Evolutionary conservation across 2,113 vertebrate genomes (phyloP), one percentile per base, ranked within the genome.

Genomic region (Ophthalmolycus amberensis): DNA sequence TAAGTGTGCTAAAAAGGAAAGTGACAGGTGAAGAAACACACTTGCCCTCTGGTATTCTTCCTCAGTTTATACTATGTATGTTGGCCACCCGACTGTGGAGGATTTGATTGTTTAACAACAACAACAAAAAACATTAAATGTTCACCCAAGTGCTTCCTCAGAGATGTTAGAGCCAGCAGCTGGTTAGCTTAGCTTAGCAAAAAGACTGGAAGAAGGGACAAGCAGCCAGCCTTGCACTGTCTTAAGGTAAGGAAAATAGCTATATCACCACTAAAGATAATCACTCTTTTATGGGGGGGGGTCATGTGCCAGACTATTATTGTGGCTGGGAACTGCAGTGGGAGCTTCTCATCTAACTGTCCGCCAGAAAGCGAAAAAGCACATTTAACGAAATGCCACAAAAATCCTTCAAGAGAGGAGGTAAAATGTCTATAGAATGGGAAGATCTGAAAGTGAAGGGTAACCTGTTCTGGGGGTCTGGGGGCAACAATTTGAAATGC

Each of bases 21-120:
- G 65, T 58, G 60, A 66, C 69, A 72, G 27, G 38, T 65, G 69
- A 80, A 32, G 9, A 68, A 74, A 74, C 74, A 69, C 18, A 68
- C 27, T 62, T 42, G 25, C 34, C 71, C 52, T 65, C 60, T 34
- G 34, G 77, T 56, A 37, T 67, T 76, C 15, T 52, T 14, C 20
- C 44, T 50, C 37, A 68, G 60, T 48, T 14, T 68, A 56, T 16
- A 11, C 42, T n/a, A 7, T 40, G 44, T 40, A 46, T 37, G 40
- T 8, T 68, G 25, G 52, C 60, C 34, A 71, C 5, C 40, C 25
- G 32, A 66, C n/a, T 38, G 34, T 10, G 16, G 16, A 14, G 16
- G 37, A 12, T 32, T 68, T 72, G 25, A 54, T 22, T 68, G 20
- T 72, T 71, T 63, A 25, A 75, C 40, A 11, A 6, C 14, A 42